phyloP scores from a whole-genome alignment of 2,888 invertebrate species.

The Caenorhabditis uteleia region DNA sequence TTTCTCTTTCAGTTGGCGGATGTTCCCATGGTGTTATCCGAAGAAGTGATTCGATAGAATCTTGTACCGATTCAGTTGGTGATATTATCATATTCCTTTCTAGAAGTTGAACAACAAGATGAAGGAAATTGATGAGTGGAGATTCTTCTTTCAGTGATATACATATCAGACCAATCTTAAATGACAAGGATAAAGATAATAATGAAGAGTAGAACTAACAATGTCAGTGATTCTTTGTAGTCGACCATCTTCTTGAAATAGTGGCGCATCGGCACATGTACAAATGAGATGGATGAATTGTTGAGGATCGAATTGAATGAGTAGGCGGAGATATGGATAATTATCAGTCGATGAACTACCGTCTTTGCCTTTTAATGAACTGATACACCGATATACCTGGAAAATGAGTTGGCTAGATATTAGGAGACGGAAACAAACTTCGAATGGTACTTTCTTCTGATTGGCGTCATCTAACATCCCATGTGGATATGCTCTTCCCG shows the following conservation, averaged over 20 bases:
- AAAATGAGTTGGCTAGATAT: constrained; percentile 7
- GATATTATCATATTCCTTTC: constrained; percentile 31
- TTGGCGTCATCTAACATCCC: constrained; percentile 71
- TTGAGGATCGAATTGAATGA: constrained; percentile 82
- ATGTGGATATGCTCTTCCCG: constrained; percentile 83
- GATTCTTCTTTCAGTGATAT: constrained; percentile 21
- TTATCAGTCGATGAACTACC: constrained; percentile 22
- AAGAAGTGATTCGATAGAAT: constrained; percentile 24
- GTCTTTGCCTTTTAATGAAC: constrained; percentile 43
- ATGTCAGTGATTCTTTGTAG: constrained; percentile 50
- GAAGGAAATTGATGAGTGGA: constrained; percentile 34
- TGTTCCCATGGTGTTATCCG: constrained; percentile 19
- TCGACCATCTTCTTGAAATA: constrained; percentile 49
- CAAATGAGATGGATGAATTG: constrained; percentile 71
- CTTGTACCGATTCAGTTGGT: constrained; percentile 38
- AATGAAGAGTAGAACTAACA: constrained; percentile 8
- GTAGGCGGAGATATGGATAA: constrained; percentile 73
- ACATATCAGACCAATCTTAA: constrained; percentile 43
- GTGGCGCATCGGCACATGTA: constrained; percentile 58
- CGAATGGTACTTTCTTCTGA: constrained; percentile 51
- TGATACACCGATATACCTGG: constrained; percentile 53
- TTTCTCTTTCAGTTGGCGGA: constrained; percentile 20
- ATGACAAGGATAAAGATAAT: neutral
- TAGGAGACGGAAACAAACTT: no score
- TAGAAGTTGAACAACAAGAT: constrained; percentile 28